These are phyloP conservation scores for Mesorhabditis sp. DNA, from an alignment of 2,888 invertebrate genomes.

Conservation along the genomic window DNA sequence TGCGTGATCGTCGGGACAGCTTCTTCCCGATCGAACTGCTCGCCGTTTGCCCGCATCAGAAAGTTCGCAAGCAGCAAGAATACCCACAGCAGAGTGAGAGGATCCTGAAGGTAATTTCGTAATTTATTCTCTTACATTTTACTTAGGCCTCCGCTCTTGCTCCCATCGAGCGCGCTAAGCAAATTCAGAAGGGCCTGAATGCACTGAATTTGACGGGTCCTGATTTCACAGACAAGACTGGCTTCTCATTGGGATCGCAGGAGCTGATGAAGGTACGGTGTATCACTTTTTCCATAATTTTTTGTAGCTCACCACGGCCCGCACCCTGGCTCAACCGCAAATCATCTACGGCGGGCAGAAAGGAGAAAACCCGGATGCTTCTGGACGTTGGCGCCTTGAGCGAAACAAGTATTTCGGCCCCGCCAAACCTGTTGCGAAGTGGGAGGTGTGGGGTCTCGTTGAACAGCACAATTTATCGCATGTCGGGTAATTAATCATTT, in stretches of 20 bases:
- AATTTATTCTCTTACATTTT: neutral
- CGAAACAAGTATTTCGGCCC: neutral
- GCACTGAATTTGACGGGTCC: neutral
- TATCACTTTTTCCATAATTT: neutral
- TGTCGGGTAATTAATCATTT: neutral
- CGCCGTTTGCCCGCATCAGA: slow-evolving; percentile 2
- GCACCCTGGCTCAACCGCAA: neutral
- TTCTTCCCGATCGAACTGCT: neutral
- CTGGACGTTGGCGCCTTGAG: neutral
- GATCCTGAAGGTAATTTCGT: neutral
- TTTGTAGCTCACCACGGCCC: neutral
- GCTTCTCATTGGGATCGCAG: neutral
- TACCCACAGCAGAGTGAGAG: neutral
- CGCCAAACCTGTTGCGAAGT: neutral
- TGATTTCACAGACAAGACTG: neutral
- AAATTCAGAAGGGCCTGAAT: neutral
- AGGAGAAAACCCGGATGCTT: neutral
- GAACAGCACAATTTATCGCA: neutral
- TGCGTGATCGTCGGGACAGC: neutral
- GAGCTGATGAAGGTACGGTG: too few relatives aligned
- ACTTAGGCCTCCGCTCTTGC: too few relatives aligned
- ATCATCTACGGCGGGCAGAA: neutral
- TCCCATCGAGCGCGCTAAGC: neutral
- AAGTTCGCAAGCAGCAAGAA: neutral
- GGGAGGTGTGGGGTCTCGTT: neutral